phyloP scores from a whole-genome alignment of 1,140 invertebrate genomes.

The Mesaphorura yosii region DNA sequence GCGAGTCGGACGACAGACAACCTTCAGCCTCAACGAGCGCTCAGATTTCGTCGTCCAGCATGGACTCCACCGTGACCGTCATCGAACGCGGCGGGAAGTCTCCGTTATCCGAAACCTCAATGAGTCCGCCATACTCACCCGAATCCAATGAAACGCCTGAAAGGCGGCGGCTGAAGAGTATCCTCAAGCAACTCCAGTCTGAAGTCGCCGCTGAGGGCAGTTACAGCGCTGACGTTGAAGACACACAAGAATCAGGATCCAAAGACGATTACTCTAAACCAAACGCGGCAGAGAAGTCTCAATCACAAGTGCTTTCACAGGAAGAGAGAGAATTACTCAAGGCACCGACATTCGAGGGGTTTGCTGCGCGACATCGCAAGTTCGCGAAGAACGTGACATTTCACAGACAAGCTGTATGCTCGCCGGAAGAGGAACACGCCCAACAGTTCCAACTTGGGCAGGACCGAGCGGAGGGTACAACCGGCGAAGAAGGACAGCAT shows the following conservation, averaged over 20 bases:
- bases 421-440: no score
- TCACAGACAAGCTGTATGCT: slow-evolving; percentile 68
- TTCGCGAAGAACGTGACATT: slow-evolving; percentile 79
- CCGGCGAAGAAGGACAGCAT: no score
- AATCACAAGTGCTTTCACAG: background rate
- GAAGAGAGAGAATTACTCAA: slow-evolving; percentile 44
- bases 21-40: background rate
- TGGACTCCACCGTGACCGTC: background rate
- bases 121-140: slow-evolving; percentile 41
- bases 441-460: no score
- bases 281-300: slow-evolving; percentile 1
- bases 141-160: slow-evolving; percentile 73
- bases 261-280: no score
- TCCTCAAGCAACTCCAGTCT: slow-evolving; percentile 62
- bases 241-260: background rate
- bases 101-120: background rate
- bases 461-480: no score
- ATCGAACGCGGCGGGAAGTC: background rate
- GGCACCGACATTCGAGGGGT: slow-evolving; percentile 64
- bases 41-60: background rate
- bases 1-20: background rate
- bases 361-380: slow-evolving; percentile 72
- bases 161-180: slow-evolving; percentile 66
- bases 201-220: slow-evolving; percentile 2
- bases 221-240: slow-evolving; percentile 5